Evolutionary conservation across 1,140 invertebrate genomes (phyloP).

Genomic region (Conus ventricosus): DNA sequence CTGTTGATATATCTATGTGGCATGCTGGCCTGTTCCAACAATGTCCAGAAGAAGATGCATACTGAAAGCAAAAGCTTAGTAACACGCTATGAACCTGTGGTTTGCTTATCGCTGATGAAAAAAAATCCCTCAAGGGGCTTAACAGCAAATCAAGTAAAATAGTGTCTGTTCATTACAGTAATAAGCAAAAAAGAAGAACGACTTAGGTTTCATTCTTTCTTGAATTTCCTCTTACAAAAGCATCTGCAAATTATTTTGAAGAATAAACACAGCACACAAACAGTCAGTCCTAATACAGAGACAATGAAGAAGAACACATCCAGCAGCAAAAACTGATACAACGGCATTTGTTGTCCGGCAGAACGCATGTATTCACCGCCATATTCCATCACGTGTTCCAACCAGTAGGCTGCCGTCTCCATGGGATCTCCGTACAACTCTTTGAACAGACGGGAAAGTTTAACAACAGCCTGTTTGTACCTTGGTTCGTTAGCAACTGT

Average conservation of each 20-base stretch:
- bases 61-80: too few relatives aligned
- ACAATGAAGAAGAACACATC: slow-evolving; percentile 46
- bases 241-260: background rate
- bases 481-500: slow-evolving; percentile 42
- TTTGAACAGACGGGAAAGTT: slow-evolving; percentile 46
- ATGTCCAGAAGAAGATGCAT: too few relatives aligned
- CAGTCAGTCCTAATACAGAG: background rate
- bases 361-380: slow-evolving; percentile 56
- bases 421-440: slow-evolving; percentile 26
- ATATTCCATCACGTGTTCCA: slow-evolving; percentile 60
- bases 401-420: slow-evolving; percentile 47
- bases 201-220: background rate
- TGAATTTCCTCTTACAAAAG: background rate
- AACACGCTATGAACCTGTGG: too few relatives aligned
- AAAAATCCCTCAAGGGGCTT: too few relatives aligned
- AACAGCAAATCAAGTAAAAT: too few relatives aligned
- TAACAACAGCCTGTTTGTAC: slow-evolving; percentile 48
- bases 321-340: slow-evolving; percentile 52
- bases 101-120: too few relatives aligned
- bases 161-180: too few relatives aligned
- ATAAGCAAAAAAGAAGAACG: too few relatives aligned
- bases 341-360: slow-evolving; percentile 43
- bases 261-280: background rate
- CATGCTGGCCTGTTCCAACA: too few relatives aligned
- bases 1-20: too few relatives aligned